phyloP scores from a whole-genome alignment of 2,797 vertebrate genomes.

The Petrocephalus schoutedeni region DNA sequence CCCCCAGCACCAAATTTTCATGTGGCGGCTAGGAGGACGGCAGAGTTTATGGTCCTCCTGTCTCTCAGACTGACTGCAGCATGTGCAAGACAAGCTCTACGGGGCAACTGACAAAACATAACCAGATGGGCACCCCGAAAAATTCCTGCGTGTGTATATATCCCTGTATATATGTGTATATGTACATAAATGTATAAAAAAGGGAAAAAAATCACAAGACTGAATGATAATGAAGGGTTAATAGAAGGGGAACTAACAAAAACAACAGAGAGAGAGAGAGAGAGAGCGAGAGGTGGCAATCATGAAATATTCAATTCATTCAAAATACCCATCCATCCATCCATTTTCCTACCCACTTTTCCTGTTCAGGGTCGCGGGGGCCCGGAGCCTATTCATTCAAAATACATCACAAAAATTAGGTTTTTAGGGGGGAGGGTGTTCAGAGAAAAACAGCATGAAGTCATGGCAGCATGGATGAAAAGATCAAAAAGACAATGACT shows the following conservation, averaged over 20 bases:
- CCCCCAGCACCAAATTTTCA: not conserved
- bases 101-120: not conserved
- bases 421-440: too few species aligned
- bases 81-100: not conserved
- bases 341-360: too few species aligned
- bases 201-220: not conserved
- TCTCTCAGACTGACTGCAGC: not conserved
- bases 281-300: not conserved
- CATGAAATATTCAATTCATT: conserved; percentile 7
- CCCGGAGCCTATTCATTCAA: conserved; percentile 3
- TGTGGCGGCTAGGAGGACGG: not conserved
- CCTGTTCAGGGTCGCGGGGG: too few species aligned
- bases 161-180: too few species aligned
- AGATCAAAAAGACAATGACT: conserved; percentile 16
- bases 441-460: not conserved
- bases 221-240: not conserved
- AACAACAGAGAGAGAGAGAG: not conserved
- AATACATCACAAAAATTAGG: not conserved
- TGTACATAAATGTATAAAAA: not conserved
- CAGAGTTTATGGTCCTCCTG: not conserved
- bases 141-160: not conserved
- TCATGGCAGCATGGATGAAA: not conserved
- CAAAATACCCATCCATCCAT: too few species aligned
- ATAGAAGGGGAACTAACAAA: not conserved
- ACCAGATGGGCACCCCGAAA: not conserved